phyloP scores from a whole-genome alignment of 2,797 vertebrate genomes.

The Paramormyrops hopkinsi region DNA sequence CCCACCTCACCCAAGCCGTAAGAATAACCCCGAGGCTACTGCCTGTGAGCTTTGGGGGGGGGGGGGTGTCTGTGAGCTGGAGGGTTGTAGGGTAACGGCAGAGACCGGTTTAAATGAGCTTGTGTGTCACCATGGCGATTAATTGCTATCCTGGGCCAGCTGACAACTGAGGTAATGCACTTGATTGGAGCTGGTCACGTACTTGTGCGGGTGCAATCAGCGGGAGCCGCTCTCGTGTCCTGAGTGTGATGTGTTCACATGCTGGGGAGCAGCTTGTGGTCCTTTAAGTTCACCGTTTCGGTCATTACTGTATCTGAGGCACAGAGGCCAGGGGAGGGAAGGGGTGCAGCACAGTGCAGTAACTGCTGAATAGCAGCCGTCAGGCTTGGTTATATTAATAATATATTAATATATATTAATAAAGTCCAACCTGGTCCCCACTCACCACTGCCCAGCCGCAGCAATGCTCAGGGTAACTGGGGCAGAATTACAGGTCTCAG shows the following conservation, averaged over 20 bases:
- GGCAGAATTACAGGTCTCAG: neutral
- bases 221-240: neutral
- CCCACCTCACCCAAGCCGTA: neutral
- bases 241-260: neutral
- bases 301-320: neutral
- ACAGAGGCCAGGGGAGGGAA: neutral
- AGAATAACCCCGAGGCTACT: neutral
- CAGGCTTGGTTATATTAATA: neutral
- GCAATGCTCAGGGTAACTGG: neutral
- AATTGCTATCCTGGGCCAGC: neutral
- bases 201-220: neutral
- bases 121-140: neutral
- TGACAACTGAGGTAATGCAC: neutral
- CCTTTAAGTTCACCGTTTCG: neutral
- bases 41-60: neutral
- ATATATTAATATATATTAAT: neutral
- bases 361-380: neutral
- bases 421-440: neutral
- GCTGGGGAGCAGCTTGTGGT: neutral
- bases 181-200: neutral
- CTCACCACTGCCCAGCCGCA: neutral
- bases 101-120: neutral
- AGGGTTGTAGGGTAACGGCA: neutral
- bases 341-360: neutral
- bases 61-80: neutral